These are phyloP conservation scores for Gonatopus flavifemur DNA, from an alignment of 1,140 invertebrate genomes.

Conservation along the genomic window DNA sequence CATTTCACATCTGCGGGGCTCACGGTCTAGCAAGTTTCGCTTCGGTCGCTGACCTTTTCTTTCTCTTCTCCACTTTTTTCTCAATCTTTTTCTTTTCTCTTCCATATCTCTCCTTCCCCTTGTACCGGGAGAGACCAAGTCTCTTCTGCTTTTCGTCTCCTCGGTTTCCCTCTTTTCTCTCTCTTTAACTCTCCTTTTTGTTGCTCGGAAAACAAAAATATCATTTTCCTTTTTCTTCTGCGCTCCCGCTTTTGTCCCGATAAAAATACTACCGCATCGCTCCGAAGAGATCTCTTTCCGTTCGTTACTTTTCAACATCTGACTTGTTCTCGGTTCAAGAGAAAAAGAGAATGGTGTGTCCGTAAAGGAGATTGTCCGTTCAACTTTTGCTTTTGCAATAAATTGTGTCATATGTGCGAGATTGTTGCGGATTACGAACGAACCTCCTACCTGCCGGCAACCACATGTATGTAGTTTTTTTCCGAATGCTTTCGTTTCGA, in stretches of 20 bases:
- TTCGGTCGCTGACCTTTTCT: conserved; percentile 38
- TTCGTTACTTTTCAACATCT: neutral
- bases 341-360: too few species aligned
- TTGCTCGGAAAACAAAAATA: too few species aligned
- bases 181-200: conserved; percentile 4
- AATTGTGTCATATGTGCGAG: neutral
- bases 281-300: neutral
- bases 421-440: neutral
- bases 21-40: conserved; percentile 46
- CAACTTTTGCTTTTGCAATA: too few species aligned
- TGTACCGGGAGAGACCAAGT: neutral
- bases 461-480: neutral
- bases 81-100: conserved; percentile 4
- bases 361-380: too few species aligned
- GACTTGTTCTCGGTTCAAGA: too few species aligned
- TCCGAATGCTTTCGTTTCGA: conserved; percentile 14
- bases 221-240: neutral
- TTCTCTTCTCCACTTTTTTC: conserved; percentile 14
- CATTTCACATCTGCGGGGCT: conserved; percentile 35
- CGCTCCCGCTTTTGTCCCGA: neutral
- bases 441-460: neutral
- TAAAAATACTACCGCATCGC: neutral
- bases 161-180: conserved; percentile 1
- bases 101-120: conserved; percentile 10
- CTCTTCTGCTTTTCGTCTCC: too few species aligned